phyloP scores from a whole-genome alignment of 2,113 vertebrate species.

The Plotosus lineatus region DNA sequence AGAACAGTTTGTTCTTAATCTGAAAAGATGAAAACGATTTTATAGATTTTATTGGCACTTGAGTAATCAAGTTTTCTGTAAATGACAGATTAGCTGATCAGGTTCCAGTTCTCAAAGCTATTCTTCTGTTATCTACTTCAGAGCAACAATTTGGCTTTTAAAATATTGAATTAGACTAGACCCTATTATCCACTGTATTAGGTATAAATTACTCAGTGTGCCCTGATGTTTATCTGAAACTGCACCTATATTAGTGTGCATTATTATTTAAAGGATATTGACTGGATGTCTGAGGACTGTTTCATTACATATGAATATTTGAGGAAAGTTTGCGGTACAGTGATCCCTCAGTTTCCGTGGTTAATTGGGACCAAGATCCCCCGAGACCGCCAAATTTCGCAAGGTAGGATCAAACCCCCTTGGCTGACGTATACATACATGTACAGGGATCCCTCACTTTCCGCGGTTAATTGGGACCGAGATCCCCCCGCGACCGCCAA shows the following conservation, averaged over 20 bases:
- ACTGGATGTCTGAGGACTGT: background rate
- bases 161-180: background rate
- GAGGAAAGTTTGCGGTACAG: background rate
- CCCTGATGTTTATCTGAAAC: background rate
- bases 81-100: constrained; percentile 3
- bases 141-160: background rate
- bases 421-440: no score
- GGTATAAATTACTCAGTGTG: background rate
- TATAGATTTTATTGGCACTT: background rate
- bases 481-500: no score
- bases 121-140: background rate
- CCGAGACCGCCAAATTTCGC: no score
- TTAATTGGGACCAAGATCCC: no score
- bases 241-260: background rate
- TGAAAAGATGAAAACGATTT: background rate
- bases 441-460: no score
- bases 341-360: no score
- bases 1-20: background rate
- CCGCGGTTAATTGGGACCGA: no score
- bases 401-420: no score
- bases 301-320: background rate
- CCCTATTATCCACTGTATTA: background rate
- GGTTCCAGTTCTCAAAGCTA: background rate
- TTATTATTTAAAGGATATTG: background rate
- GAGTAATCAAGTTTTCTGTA: background rate